A percentile compares a stretch with the other conserved stretches of the same genome.
These are phyloP conservation scores for Sigmodon hispidus DNA, from an alignment of 2,113 vertebrate genomes.

Conservation along the genomic window DNA sequence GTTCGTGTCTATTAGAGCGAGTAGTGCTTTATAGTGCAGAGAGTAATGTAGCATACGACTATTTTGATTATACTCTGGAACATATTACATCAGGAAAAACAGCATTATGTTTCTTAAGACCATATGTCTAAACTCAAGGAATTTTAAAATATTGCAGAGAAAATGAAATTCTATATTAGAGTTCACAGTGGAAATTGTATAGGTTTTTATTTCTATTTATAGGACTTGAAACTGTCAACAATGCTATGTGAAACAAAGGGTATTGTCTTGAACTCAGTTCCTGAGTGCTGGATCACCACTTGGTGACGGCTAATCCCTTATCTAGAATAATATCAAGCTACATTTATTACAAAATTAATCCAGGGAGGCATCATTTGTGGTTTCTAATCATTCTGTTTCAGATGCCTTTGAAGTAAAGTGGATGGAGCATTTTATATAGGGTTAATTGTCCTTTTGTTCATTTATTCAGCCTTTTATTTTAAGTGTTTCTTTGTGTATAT, in stretches of 20 bases:
- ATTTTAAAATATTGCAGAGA: conserved; percentile 48
- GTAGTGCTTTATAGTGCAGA: conserved; percentile 16
- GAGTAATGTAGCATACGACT: not conserved
- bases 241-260: conserved; percentile 18
- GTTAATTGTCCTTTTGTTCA: conserved; percentile 77
- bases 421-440: conserved; percentile 66
- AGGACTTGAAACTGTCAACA: conserved; percentile 49
- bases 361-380: conserved; percentile 69
- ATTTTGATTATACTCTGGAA: conserved; percentile 47
- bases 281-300: conserved; percentile 52
- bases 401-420: conserved; percentile 76
- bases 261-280: conserved; percentile 56
- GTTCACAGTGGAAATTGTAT: conserved; percentile 22
- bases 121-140: conserved; percentile 30
- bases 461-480: conserved; percentile 78
- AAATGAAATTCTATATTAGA: conserved; percentile 36
- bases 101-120: conserved; percentile 42
- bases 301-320: conserved; percentile 68
- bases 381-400: conserved; percentile 73
- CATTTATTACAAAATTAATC: conserved; percentile 77
- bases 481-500: conserved; percentile 72
- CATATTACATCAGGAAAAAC: conserved; percentile 36
- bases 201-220: conserved; percentile 60
- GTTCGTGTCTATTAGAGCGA: conserved; percentile 35
- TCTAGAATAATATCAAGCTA: conserved; percentile 68